phyloP scores from a whole-genome alignment of 2,113 vertebrate genomes.

The Otus sunia region DNA sequence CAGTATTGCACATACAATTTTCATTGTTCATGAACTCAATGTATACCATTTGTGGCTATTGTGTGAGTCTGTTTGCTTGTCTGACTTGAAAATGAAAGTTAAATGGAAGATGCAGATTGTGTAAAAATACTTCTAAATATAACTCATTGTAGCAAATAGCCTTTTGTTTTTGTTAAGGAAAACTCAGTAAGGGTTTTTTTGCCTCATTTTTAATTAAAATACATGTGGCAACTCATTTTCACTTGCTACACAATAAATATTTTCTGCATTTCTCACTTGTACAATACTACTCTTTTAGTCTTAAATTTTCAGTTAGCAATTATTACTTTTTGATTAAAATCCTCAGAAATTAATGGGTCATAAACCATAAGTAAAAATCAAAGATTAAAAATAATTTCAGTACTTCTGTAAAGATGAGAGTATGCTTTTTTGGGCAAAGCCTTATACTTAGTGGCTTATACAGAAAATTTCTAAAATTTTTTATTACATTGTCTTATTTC shows the following conservation, averaged over 20 bases:
- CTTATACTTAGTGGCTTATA: background rate
- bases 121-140: background rate
- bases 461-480: background rate
- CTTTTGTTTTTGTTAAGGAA: background rate
- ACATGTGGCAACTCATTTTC: background rate
- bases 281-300: background rate
- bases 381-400: background rate
- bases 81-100: background rate
- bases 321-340: background rate
- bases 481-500: background rate
- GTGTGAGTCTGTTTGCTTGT: background rate
- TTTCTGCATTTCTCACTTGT: background rate
- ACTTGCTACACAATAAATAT: background rate
- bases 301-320: background rate
- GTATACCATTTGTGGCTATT: background rate
- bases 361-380: background rate
- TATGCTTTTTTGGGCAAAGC: background rate
- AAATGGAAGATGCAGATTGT: background rate
- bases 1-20: background rate
- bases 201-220: background rate
- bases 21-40: background rate
- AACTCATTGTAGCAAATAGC: background rate
- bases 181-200: background rate
- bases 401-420: background rate
- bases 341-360: background rate